Conservation (phyloP, 1,140 invertebrate species). For the Drosophila sproati region DNA sequence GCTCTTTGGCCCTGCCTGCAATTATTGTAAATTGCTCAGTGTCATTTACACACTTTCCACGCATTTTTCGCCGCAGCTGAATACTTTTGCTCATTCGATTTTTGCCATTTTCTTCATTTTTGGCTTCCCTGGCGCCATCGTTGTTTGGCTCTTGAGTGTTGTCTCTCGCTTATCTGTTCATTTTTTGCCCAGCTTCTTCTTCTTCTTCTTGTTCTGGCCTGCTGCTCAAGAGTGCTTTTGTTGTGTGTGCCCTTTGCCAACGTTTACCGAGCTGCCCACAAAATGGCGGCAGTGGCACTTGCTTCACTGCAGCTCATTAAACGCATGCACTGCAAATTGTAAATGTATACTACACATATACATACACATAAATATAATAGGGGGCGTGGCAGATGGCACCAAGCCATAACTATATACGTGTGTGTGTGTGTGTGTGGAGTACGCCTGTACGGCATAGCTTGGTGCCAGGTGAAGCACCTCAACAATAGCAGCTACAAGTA, state of each 20-base stretch:
- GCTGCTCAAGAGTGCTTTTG: slow-evolving; percentile 28
- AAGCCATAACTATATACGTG: not conserved
- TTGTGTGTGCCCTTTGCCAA: slow-evolving; percentile 13
- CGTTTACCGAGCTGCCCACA: slow-evolving; percentile 57
- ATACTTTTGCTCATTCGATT: slow-evolving; percentile 25
- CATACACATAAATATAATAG: slow-evolving; percentile 11
- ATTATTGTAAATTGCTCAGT: slow-evolving; percentile 80
- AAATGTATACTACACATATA: not conserved
- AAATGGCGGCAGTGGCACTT: slow-evolving; percentile 40
- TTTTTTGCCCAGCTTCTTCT: slow-evolving; percentile 8
- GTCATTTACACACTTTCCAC: slow-evolving; percentile 79
- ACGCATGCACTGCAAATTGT: slow-evolving; percentile 54
- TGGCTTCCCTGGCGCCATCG: slow-evolving; percentile 22
- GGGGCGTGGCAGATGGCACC: slow-evolving; percentile 22
- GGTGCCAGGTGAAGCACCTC: not conserved
- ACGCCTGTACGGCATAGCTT: slow-evolving; percentile 3
- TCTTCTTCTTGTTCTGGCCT: slow-evolving; percentile 13
- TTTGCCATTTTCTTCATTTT: slow-evolving; percentile 31
- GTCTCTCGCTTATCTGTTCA: slow-evolving; percentile 60
- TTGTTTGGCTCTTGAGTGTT: slow-evolving; percentile 49
- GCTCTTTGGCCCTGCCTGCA: slow-evolving; percentile 54
- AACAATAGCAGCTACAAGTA: slow-evolving; percentile 3
- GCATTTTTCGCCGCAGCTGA: slow-evolving; percentile 64
- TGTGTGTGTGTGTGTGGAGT: not conserved
- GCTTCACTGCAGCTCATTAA: slow-evolving; percentile 70